Conservation (phyloP, 2,797 vertebrate genomes). For the Cyclopterus lumpus region DNA sequence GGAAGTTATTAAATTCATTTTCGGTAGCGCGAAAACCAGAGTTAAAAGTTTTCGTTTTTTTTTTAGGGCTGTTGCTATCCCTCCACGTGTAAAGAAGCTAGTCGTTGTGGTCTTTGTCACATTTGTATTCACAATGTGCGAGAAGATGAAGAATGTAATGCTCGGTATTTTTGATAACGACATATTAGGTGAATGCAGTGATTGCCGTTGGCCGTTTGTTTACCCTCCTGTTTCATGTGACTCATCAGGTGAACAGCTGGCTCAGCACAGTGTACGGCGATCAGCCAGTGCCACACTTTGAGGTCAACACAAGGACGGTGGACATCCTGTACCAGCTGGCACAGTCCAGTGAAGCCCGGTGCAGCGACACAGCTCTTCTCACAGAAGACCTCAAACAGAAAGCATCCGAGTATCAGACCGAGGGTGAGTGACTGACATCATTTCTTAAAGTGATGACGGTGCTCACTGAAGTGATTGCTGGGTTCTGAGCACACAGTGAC, state of each 20-base stretch:
- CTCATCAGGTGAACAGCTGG: constrained; percentile 86
- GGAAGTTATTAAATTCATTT: constrained; percentile 52
- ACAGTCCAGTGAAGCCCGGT: constrained; percentile 76
- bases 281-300: constrained; percentile 79
- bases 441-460: too few relatives aligned
- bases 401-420: constrained; percentile 81
- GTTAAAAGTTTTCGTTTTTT: accelerated
- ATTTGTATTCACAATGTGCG: constrained; percentile 69
- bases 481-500: not conserved
- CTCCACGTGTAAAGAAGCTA: accelerated
- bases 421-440: constrained; percentile 78
- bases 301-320: constrained; percentile 84
- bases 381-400: constrained; percentile 84
- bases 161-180: accelerated
- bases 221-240: accelerated
- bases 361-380: constrained; percentile 81
- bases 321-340: constrained; percentile 84
- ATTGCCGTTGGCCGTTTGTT: not conserved
- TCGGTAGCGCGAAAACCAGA: constrained; percentile 50
- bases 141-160: constrained; percentile 78
- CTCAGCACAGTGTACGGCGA: constrained; percentile 80
- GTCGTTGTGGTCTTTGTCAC: not conserved
- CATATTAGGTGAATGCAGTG: accelerated
- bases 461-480: too few relatives aligned
- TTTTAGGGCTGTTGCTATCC: accelerated